A percentile compares a stretch with the other conserved stretches of the same genome.
Evolutionary conservation across 2,113 vertebrate genomes (phyloP).

Genomic region (Andinoacara biseriatus): DNA sequence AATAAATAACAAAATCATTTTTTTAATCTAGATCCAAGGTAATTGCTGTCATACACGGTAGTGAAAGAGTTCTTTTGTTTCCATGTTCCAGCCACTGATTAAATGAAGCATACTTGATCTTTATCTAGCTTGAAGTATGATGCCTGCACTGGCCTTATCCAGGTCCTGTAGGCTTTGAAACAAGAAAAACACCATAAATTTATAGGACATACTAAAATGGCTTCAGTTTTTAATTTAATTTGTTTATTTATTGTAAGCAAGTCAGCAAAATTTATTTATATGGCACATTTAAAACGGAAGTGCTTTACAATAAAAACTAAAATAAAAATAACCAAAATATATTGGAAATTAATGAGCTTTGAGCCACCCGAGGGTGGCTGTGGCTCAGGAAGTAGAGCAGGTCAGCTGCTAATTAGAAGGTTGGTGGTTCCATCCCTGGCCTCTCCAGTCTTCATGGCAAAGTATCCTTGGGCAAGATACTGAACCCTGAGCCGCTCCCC

Average conservation of each 20-base stretch:
- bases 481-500: no score
- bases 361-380: no score
- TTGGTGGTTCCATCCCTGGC: no score
- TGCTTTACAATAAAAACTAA: background rate
- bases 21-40: constrained; percentile 34
- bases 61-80: constrained; percentile 62
- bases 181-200: constrained; percentile 32
- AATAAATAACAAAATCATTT: background rate
- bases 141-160: constrained; percentile 60
- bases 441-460: no score
- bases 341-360: background rate
- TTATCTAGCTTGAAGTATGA: constrained; percentile 69
- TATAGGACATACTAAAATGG: background rate
- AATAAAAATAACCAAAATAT: background rate
- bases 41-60: constrained; percentile 38
- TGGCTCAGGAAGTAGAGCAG: no score
- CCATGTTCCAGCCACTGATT: constrained; percentile 56
- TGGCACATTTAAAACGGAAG: background rate
- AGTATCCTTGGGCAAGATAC: no score
- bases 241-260: background rate
- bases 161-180: constrained; percentile 46
- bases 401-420: no score
- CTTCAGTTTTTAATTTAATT: background rate
- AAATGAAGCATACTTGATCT: constrained; percentile 73
- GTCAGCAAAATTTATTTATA: background rate